Base-by-base conservation (phyloP, 2,113 vertebrate genomes). In the Notothenia coriiceps region DNA sequence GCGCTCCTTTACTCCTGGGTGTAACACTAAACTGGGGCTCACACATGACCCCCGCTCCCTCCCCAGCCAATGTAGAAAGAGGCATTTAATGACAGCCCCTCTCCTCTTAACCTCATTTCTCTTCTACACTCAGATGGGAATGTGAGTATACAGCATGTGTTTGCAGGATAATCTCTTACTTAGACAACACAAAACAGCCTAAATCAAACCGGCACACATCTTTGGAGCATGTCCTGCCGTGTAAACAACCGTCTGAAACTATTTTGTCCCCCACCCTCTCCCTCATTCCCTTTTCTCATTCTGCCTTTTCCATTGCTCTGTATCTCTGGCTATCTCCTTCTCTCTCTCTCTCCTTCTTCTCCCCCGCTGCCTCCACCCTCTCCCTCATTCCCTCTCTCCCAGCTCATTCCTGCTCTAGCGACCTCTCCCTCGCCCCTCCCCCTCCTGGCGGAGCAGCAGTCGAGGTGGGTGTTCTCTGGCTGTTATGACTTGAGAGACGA, bases 401-500 rank as follows among this genome's bases (percentile, higher is more conserved):
- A 11, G 74, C 87, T 90, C 83, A 86, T 88, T 88, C 89, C 89
- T 89, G 85, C 78, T 78, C 79, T 57, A 43, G 51, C 66, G 57
- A 47, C 60, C 75, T 86, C 79, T 84, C 82, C 73, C 84, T 80
- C 7, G 73, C 77, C 82, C 87, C 84, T 77, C 89, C 89, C 91
- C 90, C 83, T 86, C 74, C 79, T 72, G 84, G 89, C 70, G 79
- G 86, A 76, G 78, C 88, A 86, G 94, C 92, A 91, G 89, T 91
- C 95, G 94, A 95, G 94, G 95, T 96, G 96, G 96, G 96, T 96
- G 95, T 96, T 96, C 95, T 95, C 82, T 70, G 93, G 94, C 95
- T 96, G 96, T 96, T 96, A 95, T 96, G 95, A 95, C 94, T 96
- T 94, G 95, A 93, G 95, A 95, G 94, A 94, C 93, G 95, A 95